A percentile compares a stretch with the other conserved stretches of the same genome.
Evolutionary conservation across 2,888 invertebrate genomes (phyloP).

Genomic region (Habroteleia sp.): DNA sequence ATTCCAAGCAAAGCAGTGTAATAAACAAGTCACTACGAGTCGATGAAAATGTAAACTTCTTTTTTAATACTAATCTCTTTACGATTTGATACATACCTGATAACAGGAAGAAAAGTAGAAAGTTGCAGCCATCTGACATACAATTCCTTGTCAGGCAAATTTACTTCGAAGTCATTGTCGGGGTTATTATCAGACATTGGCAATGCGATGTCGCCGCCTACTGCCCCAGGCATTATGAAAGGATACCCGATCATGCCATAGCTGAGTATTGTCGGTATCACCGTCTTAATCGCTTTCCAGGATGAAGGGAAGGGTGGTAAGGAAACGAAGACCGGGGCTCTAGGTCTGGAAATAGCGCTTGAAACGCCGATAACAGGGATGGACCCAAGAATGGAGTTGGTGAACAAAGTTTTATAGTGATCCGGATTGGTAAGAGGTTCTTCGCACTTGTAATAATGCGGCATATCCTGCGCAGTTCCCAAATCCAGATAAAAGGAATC

Average conservation of each 20-base stretch:
- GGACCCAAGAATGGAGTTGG: conserved; percentile 84
- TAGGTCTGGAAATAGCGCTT: conserved; percentile 90
- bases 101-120: conserved; percentile 94
- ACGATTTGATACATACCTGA: conserved; percentile 83
- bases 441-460: conserved; percentile 91
- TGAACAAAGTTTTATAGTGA: conserved; percentile 89
- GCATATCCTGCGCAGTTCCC: conserved; percentile 92
- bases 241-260: conserved; percentile 96
- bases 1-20: too few species aligned
- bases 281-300: conserved; percentile 91
- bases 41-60: too few species aligned
- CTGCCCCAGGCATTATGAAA: conserved; percentile 95
- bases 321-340: conserved; percentile 92
- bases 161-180: conserved; percentile 89
- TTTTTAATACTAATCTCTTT: too few species aligned
- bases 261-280: conserved; percentile 93
- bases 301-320: conserved; percentile 92
- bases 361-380: conserved; percentile 90
- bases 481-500: conserved; percentile 92
- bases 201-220: conserved; percentile 92
- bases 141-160: conserved; percentile 89
- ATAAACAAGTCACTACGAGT: too few species aligned
- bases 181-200: conserved; percentile 85
- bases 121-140: conserved; percentile 94
- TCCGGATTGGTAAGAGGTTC: conserved; percentile 90